Evolutionary conservation across 2,888 invertebrate genomes (phyloP), one percentile per base, ranked within the genome.

Genomic region (Theretra japonica): DNA sequence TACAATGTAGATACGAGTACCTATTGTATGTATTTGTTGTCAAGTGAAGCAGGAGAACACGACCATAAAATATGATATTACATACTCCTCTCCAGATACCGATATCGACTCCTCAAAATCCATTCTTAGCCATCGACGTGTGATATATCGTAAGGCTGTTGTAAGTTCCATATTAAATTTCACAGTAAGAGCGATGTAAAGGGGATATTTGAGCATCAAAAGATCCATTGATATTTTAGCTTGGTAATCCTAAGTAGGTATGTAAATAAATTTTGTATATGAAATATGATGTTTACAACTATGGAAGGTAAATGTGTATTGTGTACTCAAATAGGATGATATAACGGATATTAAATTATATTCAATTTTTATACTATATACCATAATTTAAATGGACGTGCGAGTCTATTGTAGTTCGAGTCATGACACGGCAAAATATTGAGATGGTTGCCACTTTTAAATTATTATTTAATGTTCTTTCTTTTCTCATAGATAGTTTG

Each of bases 131-230:
- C 62, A 62, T 8, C 15, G 21, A 21, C n/a, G 62, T 41, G 62
- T 65, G 65, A 65, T 23, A 65, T 65, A 48, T 48, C 15, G 23
- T 6, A 48, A 17, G 65, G 23, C 15, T 21, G 33, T 62, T 62
- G 41, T 62, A 79, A 75, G 69, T 69, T 74, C 79, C 79, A 81
- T 80, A 69, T 76, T 50, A 48, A 76, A 75, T 77, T 77, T 68
- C 53, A 23, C 65, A 48, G 65, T 21, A 65, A 48, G 41, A 62
- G 65, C 48, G 5, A 41, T 41, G 65, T 65, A 23, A 48, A 65
- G 23, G 53, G 23, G 48, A 48, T 41, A 41, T 65, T 48, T 23
- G 48, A 65, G 65, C 65, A 65, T 65, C 65, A 65, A 65, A 60
- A 48, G 21, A 17, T 17, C 23, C 41, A 65, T 65, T 65, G 65